Base-by-base conservation (phyloP, 1,140 invertebrate species). In the Bombus haemorrhoidalis region DNA sequence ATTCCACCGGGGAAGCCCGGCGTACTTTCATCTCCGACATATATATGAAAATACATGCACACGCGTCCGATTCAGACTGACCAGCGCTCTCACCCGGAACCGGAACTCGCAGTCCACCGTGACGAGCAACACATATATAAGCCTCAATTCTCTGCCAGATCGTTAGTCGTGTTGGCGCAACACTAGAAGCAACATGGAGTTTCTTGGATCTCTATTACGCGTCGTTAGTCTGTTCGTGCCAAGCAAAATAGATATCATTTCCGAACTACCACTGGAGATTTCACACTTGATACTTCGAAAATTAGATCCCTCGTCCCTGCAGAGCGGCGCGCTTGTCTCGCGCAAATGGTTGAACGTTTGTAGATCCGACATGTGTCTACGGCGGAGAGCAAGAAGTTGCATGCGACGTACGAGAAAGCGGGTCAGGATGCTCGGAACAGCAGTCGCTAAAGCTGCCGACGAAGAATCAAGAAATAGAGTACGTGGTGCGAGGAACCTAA, bases 291-390 rank as follows among this genome's bases (percentile, higher is more conserved):
- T 89, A 34, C 71, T 89, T 22, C 72, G 81, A 41, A 81, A 81
- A 39, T 73, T 89, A 2, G 34, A 37, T 37, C 34, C 34, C 34
- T 37, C 34, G 34, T 37, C 34, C 2, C 34, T 37, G 2, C 25
- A 82, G 59, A 47, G 69, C 8, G 81, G 59, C 18, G 81, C 86
- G 2, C 73, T 53, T 39, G 87, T 87, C 18, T 87, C 77, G 8
- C 6, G 32, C 2, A 87, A 74, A 34, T 89, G 85, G 85, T 9
- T 89, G 39, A n/a, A 47, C 28, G 73, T 84, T 39, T 87, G 87
- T 71, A 84, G 62, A 8, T 72, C 53, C 2, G 72, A 83, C 32
- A 37, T 37, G n/a, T n/a, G n/a, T n/a, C n/a, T n/a, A n/a, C n/a
- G n/a, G n/a, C n/a, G n/a, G n/a, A n/a, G n/a, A n/a, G n/a, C n/a